Percentiles rank a stretch among this genome's conserved stretches.
These are phyloP conservation scores for Elysia crispata DNA, from an alignment of 2,888 invertebrate species.

Conservation along the genomic window DNA sequence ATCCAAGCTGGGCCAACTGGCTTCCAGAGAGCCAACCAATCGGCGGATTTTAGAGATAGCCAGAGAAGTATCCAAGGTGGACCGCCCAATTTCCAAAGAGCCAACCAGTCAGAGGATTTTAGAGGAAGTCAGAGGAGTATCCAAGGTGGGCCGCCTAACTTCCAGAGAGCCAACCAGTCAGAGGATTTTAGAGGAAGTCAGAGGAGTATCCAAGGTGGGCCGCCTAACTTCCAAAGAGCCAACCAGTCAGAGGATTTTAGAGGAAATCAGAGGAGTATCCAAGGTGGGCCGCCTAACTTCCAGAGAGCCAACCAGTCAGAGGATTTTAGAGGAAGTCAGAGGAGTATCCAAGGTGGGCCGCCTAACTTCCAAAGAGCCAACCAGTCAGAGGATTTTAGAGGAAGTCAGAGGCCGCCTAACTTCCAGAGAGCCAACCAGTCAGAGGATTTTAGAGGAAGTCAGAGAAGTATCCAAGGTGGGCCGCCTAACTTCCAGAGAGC, in stretches of 20 bases:
- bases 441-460: not conserved
- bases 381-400: not conserved
- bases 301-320: not conserved
- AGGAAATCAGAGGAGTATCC: no score
- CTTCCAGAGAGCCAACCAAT: not conserved
- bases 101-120: not conserved
- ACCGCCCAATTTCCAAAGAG: not conserved
- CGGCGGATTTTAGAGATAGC: not conserved
- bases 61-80: not conserved
- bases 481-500: not conserved
- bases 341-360: not conserved
- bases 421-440: not conserved
- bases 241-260: conserved; percentile 7
- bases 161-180: not conserved
- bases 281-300: not conserved
- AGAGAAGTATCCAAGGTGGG: not conserved
- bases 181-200: conserved; percentile 11
- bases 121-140: not conserved
- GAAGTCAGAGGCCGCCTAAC: not conserved
- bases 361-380: not conserved
- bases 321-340: not conserved
- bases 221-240: no score
- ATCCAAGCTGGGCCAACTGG: not conserved
- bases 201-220: not conserved
- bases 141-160: not conserved